Evolutionary conservation across 2,113 vertebrate genomes (phyloP).

Genomic region (Polypterus bichir): DNA sequence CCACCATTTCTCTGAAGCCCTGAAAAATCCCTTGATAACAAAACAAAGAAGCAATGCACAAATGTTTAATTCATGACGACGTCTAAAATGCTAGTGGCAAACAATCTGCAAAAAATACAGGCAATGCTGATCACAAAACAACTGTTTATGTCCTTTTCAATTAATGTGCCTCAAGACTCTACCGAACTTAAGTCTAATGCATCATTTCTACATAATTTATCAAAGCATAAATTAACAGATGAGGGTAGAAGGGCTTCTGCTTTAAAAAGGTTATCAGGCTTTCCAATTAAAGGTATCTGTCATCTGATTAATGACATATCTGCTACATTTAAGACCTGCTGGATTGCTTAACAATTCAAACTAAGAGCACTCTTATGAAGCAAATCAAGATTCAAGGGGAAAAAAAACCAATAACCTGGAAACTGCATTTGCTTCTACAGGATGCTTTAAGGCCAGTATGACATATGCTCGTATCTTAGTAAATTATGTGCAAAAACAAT

Average conservation of each 20-base stretch:
- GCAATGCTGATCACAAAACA: background rate
- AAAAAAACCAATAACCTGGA: too few species aligned
- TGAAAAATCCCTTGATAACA: too few species aligned
- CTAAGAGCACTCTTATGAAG: too few species aligned
- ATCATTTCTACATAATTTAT: background rate
- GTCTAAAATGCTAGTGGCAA: conserved; percentile 5
- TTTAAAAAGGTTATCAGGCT: background rate
- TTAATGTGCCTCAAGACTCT: background rate
- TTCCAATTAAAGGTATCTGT: background rate
- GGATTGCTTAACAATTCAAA: too few species aligned
- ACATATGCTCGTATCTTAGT: too few species aligned
- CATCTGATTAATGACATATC: too few species aligned
- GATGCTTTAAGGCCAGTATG: background rate
- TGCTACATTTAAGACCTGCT: too few species aligned
- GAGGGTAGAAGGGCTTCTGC: too few species aligned
- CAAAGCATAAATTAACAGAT: background rate
- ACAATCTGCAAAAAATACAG: background rate
- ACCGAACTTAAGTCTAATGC: background rate
- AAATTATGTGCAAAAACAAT: too few species aligned
- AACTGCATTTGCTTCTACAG: background rate
- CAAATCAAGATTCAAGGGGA: too few species aligned
- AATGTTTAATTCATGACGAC: background rate
- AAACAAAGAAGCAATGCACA: too few species aligned
- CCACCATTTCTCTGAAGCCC: too few species aligned
- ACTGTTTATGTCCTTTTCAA: background rate